Evolutionary conservation across 2,888 invertebrate species (phyloP).

Genomic region (Pollenia griseotomentosa): DNA sequence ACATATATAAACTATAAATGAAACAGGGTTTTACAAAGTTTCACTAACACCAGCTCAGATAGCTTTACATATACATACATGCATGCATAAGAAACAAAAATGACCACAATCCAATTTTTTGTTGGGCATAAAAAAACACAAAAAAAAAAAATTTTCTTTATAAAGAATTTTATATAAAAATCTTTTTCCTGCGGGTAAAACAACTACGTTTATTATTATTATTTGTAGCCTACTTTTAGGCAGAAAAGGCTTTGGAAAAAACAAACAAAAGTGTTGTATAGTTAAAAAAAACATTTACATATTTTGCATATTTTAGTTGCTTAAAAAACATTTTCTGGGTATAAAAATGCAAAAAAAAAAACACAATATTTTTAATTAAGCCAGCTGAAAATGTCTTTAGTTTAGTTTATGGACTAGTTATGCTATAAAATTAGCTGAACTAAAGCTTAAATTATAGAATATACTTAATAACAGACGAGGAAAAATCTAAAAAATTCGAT

Average conservation of each 20-base stretch:
- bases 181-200: slow-evolving; percentile 60
- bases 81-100: slow-evolving; percentile 37
- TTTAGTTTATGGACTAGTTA: too few species aligned
- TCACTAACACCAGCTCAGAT: neutral
- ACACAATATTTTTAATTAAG: too few species aligned
- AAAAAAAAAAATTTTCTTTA: slow-evolving; percentile 20
- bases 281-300: too few species aligned
- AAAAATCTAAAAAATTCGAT: too few species aligned
- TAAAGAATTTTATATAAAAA: slow-evolving; percentile 63
- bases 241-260: slow-evolving; percentile 26
- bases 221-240: slow-evolving; percentile 69
- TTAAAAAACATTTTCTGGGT: too few species aligned
- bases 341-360: too few species aligned
- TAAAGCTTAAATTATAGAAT: too few species aligned
- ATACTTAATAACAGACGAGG: too few species aligned
- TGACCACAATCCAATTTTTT: slow-evolving; percentile 66
- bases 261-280: too few species aligned
- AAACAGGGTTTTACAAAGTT: slow-evolving; percentile 26
- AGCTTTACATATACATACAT: neutral
- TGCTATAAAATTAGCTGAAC: too few species aligned
- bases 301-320: too few species aligned
- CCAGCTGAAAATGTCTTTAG: too few species aligned
- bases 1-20: slow-evolving; percentile 44
- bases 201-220: slow-evolving; percentile 68
- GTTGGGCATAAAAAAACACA: neutral